Conservation (phyloP, 2,888 invertebrate species). For the Gisinianus flammeolus region DNA sequence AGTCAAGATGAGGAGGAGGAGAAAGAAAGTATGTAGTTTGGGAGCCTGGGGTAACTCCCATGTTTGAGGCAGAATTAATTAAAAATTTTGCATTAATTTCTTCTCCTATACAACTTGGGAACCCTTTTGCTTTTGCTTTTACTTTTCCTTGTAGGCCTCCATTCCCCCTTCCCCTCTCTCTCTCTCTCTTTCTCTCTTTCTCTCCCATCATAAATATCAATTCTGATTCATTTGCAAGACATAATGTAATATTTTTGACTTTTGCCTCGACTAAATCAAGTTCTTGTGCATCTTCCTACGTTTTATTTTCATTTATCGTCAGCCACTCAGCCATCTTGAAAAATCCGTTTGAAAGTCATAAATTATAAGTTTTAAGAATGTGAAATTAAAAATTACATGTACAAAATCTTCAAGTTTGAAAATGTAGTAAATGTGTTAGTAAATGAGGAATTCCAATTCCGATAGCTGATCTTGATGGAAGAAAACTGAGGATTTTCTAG, state of each 20-base stretch:
- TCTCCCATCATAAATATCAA: neutral
- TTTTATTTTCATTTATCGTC: too few species aligned
- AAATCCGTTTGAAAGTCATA: too few species aligned
- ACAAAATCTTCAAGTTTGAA: too few species aligned
- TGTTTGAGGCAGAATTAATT: conserved; percentile 10
- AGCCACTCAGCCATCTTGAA: too few species aligned
- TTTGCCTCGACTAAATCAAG: neutral
- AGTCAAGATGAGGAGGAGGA: neutral
- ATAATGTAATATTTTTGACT: conserved; percentile 13
- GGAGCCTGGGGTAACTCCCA: neutral
- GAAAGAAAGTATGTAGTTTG: neutral
- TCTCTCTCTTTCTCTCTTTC: neutral
- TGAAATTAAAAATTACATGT: too few species aligned
- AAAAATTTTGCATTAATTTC: conserved; percentile 17
- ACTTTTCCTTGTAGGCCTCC: neutral
- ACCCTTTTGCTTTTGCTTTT: neutral
- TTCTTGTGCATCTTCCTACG: neutral
- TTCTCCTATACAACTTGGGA: too few species aligned
- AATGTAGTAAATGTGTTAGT: too few species aligned
- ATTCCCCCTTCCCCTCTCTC: neutral
- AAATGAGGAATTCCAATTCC: too few species aligned
- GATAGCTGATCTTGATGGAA: too few species aligned
- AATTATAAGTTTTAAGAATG: too few species aligned
- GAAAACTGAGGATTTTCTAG: too few species aligned
- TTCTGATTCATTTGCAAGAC: neutral